Base-by-base conservation (phyloP, 2,888 invertebrate genomes). In the Allygus modestus region DNA sequence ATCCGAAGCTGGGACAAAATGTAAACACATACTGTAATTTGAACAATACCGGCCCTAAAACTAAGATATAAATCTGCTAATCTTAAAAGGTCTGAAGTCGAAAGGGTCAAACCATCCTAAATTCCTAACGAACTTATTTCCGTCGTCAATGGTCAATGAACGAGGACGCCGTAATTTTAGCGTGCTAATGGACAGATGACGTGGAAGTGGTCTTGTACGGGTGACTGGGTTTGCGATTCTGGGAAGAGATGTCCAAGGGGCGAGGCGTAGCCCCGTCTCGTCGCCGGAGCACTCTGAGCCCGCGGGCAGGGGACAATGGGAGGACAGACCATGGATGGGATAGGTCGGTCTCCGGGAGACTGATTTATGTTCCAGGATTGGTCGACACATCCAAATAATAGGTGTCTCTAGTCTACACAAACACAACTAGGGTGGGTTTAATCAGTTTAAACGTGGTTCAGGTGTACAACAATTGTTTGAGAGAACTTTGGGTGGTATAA, bases 331-430 rank as follows among this genome's bases (percentile, higher is more conserved):
- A 12, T 46, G 11, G 11, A 46, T 12, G 15, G 51, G 23, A 26
- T 1, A 58, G 58, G 58, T 20, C 51, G 12, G n/a, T 5, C 23
- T 28, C 28, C 31, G 65, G 58, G 15, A 54, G 54, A 65, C 31
- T 65, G 65, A 65, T 65, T 65, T 65, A 65, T 31, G 65, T 26
- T 58, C 58, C 65, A 65, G 28, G 28, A 58, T 26, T 23, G 58
- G 23, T 58, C 23, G 9, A 1, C 5, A 23, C 2, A 23, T 20
- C 58, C 5, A 2, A 58, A 23, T 12, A 20, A 58, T n/a, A 17
- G 51, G 9, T 23, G 58, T 58, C 5, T 51, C 26, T 58, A 0
- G 26, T 12, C 51, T 5, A 58, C 9, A 58, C 58, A 58, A 58
- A 23, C 58, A 23, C 0, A 20, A n/a, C 17, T 2, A 58, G 23